phyloP scores from a whole-genome alignment of 2,113 vertebrate genomes.

The Petrocephalus zakoni region DNA sequence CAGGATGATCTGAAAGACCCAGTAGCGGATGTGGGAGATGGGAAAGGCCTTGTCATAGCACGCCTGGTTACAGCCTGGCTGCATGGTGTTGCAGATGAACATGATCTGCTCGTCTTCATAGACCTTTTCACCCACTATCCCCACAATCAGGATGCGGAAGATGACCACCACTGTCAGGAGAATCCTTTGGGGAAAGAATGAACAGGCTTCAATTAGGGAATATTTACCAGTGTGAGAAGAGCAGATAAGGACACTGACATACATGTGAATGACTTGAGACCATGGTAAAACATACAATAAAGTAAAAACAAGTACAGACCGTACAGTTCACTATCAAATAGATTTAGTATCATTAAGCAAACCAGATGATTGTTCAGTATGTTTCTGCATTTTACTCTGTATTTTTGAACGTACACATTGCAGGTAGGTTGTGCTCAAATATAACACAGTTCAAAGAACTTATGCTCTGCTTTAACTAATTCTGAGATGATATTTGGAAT shows the following conservation, averaged over 20 bases:
- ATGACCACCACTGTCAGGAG: constrained; percentile 88
- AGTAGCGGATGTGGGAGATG: constrained; percentile 86
- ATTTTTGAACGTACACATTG: background rate
- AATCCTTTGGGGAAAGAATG: constrained; percentile 63
- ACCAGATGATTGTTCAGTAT: background rate
- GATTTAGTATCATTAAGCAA: background rate
- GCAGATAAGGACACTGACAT: background rate
- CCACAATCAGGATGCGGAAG: constrained; percentile 84
- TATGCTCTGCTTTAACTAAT: background rate
- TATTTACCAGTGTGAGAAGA: background rate
- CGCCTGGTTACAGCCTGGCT: constrained; percentile 83
- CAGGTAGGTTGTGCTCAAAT: background rate
- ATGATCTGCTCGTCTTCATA: constrained; percentile 85
- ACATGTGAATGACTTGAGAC: background rate
- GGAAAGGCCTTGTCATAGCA: constrained; percentile 84
- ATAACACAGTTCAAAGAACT: background rate
- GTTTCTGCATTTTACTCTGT: background rate
- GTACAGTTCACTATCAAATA: background rate
- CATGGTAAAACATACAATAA: background rate
- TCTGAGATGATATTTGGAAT: background rate
- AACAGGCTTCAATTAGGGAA: constrained; percentile 2
- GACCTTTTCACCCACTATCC: constrained; percentile 83
- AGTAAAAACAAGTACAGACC: background rate
- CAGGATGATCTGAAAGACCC: constrained; percentile 89
- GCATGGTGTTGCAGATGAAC: constrained; percentile 85